A percentile compares a stretch with the other conserved stretches of the same genome.
Evolutionary conservation across 2,888 invertebrate species (phyloP).

Genomic region (Ecdyonurus torrentis): DNA sequence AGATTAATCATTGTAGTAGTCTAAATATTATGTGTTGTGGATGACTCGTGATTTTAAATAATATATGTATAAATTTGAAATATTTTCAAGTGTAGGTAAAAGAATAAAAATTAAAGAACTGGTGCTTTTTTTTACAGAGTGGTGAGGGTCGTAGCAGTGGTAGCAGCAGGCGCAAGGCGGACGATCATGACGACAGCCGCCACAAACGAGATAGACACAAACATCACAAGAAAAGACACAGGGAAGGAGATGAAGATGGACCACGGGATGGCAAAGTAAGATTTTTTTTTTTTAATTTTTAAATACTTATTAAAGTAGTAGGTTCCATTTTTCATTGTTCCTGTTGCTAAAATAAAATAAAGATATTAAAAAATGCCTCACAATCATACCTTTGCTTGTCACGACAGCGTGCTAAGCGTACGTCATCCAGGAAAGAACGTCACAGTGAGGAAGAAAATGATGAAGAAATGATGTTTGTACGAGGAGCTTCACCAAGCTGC

Average conservation of each 20-base stretch:
- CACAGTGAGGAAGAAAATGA: conserved; percentile 43
- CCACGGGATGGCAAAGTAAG: background rate
- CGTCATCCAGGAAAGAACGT: background rate
- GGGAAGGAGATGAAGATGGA: conserved; percentile 5
- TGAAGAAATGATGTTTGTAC: conserved; percentile 61
- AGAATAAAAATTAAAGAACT: conserved; percentile 1
- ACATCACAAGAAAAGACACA: conserved; percentile 8
- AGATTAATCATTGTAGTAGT: no score
- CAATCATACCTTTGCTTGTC: background rate
- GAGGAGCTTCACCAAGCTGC: conserved; percentile 51
- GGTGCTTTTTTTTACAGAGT: background rate
- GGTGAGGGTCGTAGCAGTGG: background rate
- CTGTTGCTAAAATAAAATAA: no score
- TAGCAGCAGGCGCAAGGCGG: conserved; percentile 13
- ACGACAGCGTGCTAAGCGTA: conserved; percentile 6
- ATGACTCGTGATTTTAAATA: no score
- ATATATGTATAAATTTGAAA: no score
- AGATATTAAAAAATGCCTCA: no score
- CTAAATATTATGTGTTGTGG: no score
- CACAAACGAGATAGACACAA: conserved; percentile 2
- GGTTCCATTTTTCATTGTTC: no score
- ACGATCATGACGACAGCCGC: conserved; percentile 7
- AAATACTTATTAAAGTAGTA: no score
- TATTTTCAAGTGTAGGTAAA: background rate
- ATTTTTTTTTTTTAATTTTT: no score